Conservation (phyloP, 2,113 vertebrate species). For the Craseonycteris thonglongyai region DNA sequence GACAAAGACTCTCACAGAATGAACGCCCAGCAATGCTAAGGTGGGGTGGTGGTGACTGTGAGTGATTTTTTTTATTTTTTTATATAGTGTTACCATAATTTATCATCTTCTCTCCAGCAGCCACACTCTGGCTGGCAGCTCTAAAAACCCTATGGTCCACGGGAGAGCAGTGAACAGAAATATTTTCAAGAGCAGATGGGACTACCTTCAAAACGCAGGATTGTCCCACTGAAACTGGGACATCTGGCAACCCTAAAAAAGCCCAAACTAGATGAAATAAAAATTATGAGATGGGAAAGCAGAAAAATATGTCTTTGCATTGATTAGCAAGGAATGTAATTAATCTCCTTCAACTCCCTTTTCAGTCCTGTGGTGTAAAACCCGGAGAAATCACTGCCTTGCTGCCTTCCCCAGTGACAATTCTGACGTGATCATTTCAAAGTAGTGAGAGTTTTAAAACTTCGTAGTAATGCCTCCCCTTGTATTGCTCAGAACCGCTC, state of each 20-base stretch:
- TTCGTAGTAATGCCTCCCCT: constrained; percentile 53
- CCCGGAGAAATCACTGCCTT: constrained; percentile 63
- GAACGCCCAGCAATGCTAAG: constrained; percentile 63
- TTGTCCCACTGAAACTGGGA: constrained; percentile 81
- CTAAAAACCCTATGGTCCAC: constrained; percentile 74
- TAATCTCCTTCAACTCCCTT: constrained; percentile 77
- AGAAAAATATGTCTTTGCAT: constrained; percentile 82
- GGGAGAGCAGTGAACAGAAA: constrained; percentile 79
- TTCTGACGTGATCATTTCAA: constrained; percentile 56
- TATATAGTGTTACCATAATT: constrained; percentile 77
- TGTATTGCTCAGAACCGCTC: background rate
- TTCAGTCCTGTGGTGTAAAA: constrained; percentile 73
- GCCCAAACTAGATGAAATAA: constrained; percentile 80
- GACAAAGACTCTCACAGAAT: constrained; percentile 64
- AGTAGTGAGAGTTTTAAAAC: constrained; percentile 62
- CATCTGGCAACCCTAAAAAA: constrained; percentile 82
- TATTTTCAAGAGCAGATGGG: constrained; percentile 83
- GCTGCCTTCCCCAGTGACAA: constrained; percentile 61
- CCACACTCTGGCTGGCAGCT: constrained; percentile 73
- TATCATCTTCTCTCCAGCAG: constrained; percentile 74
- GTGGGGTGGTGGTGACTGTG: constrained; percentile 49
- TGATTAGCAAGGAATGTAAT: constrained; percentile 79
- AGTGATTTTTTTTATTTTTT: constrained; percentile 55
- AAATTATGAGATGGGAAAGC: constrained; percentile 78
- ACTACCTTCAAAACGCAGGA: constrained; percentile 80